A percentile compares a stretch with the other conserved stretches of the same genome.
These are phyloP conservation scores for Ophiothrix spiculata DNA, from an alignment of 35 echinoderm and acorn worm species.

Conservation along the genomic window DNA sequence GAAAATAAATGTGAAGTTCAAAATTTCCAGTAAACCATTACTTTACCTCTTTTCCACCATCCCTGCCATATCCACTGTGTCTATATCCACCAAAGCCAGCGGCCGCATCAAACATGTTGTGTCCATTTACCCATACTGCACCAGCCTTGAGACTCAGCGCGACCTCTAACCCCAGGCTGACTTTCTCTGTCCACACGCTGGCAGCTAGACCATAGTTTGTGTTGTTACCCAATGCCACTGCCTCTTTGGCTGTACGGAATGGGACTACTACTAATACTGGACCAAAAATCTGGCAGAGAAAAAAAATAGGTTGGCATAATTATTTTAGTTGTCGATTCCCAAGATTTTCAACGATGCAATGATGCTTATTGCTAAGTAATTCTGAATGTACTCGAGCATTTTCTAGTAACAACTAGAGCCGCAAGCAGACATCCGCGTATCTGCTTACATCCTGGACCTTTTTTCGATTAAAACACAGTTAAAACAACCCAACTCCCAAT, in stretches of 20 bases:
- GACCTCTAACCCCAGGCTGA: conserved; percentile 81
- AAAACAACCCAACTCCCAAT: too few relatives aligned
- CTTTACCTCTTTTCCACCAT: conserved; percentile 99
- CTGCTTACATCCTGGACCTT: too few relatives aligned
- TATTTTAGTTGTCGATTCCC: too few relatives aligned
- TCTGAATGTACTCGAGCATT: too few relatives aligned
- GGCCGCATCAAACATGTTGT: conserved; percentile 99
- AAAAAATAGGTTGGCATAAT: too few relatives aligned
- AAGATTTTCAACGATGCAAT: too few relatives aligned
- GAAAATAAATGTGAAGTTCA: too few relatives aligned
- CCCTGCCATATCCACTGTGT: conserved; percentile 93
- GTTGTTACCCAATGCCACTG: conserved; percentile 92
- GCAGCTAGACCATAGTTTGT: conserved; percentile 92
- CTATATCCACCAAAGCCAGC: conserved; percentile 95
- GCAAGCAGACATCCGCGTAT: too few relatives aligned
- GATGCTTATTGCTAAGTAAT: too few relatives aligned
- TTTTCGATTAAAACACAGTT: too few relatives aligned
- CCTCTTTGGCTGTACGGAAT: conserved; percentile 98
- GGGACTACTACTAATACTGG: conserved; percentile 87
- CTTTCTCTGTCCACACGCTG: conserved; percentile 98
- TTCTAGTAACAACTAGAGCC: too few relatives aligned
- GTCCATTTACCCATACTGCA: conserved; percentile 88
- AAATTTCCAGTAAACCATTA: too few relatives aligned
- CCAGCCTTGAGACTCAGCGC: conserved; percentile 91
- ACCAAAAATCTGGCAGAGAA: conserved; percentile 78